These are phyloP conservation scores for Rhodinocichla rosea DNA, from an alignment of 2,113 vertebrate genomes.

Conservation along the genomic window DNA sequence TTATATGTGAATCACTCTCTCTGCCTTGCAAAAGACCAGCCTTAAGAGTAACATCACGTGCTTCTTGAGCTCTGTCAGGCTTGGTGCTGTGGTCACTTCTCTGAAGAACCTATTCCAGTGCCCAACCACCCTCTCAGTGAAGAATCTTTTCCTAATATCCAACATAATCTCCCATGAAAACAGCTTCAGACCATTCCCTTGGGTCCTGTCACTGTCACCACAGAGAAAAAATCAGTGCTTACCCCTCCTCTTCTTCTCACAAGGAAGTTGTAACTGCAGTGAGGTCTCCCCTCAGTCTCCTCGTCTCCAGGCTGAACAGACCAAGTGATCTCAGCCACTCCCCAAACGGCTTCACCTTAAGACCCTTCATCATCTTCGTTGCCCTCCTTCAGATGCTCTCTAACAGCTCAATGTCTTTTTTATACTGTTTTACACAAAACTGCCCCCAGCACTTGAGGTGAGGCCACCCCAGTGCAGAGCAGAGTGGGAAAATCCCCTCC, in stretches of 20 bases:
- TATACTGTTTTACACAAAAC: accelerated
- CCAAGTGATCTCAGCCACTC: neutral
- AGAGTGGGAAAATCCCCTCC: neutral
- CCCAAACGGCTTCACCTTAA: accelerated
- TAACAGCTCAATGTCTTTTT: neutral
- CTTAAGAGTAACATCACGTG: neutral
- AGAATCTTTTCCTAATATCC: neutral
- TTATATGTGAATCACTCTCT: neutral
- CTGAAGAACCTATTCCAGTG: neutral
- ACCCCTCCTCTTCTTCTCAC: neutral
- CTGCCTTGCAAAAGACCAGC: neutral
- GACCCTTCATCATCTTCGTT: neutral
- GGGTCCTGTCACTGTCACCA: neutral
- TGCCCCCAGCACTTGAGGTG: neutral
- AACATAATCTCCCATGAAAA: neutral
- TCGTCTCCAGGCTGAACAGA: neutral
- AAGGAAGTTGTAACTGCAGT: neutral
- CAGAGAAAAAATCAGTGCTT: neutral
- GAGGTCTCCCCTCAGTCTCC: neutral
- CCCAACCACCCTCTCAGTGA: neutral
- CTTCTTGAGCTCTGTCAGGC: neutral
- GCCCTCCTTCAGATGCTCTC: neutral
- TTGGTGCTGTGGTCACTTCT: neutral
- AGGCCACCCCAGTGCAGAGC: neutral
- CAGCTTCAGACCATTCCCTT: neutral